Evolutionary conservation across 2,888 invertebrate species (phyloP).

Genomic region (Pristionchus arcanus): DNA sequence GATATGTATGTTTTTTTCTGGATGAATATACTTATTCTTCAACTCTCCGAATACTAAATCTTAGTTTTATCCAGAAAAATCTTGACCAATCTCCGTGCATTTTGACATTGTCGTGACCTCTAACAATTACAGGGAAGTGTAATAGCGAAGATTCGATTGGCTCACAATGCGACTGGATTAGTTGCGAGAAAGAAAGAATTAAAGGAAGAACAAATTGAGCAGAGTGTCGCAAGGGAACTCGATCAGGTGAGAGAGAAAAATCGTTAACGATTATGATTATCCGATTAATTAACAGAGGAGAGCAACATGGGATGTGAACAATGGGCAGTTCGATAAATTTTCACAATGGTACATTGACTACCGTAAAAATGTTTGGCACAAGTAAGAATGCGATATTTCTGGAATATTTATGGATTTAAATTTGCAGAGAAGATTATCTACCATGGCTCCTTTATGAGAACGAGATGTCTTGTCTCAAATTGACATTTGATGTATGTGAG

Average conservation of each 20-base stretch:
- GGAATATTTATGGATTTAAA: neutral
- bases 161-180: slow-evolving; percentile 77
- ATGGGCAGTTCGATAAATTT: slow-evolving; percentile 78
- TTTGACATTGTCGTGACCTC: neutral
- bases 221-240: slow-evolving; percentile 68
- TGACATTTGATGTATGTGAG: slow-evolving; percentile 79
- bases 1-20: slow-evolving; percentile 72
- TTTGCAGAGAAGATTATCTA: slow-evolving; percentile 77
- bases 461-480: slow-evolving; percentile 77
- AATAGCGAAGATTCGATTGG: slow-evolving; percentile 78
- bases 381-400: slow-evolving; percentile 60
- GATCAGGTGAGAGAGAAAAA: slow-evolving; percentile 56
- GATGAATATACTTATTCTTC: too few relatives aligned
- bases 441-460: slow-evolving; percentile 79
- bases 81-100: neutral
- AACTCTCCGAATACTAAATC: too few relatives aligned
- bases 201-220: slow-evolving; percentile 77
- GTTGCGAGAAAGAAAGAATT: slow-evolving; percentile 70
- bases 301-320: slow-evolving; percentile 77
- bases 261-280: neutral
- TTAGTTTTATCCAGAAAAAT: too few relatives aligned
- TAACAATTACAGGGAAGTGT: slow-evolving; percentile 74
- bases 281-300: slow-evolving; percentile 60
- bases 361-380: slow-evolving; percentile 78
- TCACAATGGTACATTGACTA: slow-evolving; percentile 79